Evolutionary conservation across 2,888 invertebrate species (phyloP).

Genomic region (Nomada lathburiana): DNA sequence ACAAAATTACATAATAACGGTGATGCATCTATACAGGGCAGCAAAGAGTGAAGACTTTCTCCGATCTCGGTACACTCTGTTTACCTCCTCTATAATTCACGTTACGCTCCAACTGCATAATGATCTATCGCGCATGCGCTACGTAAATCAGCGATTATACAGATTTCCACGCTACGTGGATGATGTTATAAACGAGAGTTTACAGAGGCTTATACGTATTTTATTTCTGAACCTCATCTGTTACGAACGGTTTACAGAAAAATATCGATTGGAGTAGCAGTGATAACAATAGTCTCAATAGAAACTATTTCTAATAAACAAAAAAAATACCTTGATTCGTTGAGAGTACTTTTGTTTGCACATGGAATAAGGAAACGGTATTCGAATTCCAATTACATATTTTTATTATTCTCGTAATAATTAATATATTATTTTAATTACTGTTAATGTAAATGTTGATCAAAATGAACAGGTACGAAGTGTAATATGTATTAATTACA

Average conservation of each 20-base stretch:
- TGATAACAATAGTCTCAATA: too few relatives aligned
- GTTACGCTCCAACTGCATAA: slow-evolving; percentile 43
- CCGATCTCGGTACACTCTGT: slow-evolving; percentile 41
- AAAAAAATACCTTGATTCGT: too few relatives aligned
- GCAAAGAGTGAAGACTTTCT: slow-evolving; percentile 42
- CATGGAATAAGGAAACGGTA: too few relatives aligned
- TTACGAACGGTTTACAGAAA: background rate
- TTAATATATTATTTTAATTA: too few relatives aligned
- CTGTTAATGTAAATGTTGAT: too few relatives aligned
- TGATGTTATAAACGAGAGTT: slow-evolving; percentile 12
- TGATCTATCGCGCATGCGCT: slow-evolving; percentile 40
- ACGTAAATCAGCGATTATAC: slow-evolving; percentile 32
- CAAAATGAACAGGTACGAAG: too few relatives aligned
- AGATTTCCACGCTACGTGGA: slow-evolving; percentile 3
- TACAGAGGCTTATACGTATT: background rate
- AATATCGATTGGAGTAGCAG: background rate
- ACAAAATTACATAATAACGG: slow-evolving; percentile 31
- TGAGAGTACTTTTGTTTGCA: too few relatives aligned
- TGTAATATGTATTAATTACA: too few relatives aligned
- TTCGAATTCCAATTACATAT: too few relatives aligned
- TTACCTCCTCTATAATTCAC: slow-evolving; percentile 47
- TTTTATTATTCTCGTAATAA: background rate
- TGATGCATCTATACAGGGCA: slow-evolving; percentile 18
- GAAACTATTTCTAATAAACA: too few relatives aligned
- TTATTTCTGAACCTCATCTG: background rate